Evolutionary conservation across 2,113 vertebrate species (phyloP), one percentile per base, ranked within the genome.

Genomic region (Spilogale gracilis): DNA sequence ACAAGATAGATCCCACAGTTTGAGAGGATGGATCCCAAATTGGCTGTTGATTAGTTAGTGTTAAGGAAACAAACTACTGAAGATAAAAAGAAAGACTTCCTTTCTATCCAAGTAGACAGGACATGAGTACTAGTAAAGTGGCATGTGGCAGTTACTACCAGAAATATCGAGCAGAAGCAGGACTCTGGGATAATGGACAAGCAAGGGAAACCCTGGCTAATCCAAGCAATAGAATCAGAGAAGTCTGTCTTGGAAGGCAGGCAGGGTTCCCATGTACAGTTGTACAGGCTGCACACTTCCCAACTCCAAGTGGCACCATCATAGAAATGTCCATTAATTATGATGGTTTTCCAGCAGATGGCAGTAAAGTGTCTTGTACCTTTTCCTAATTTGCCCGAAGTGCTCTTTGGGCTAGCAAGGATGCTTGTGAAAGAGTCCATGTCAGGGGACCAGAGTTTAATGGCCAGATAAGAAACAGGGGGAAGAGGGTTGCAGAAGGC

Each of bases 291-390:
- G 80, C 5, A 9, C 50, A 71, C 27, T 76, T 79, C 23, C 69
- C 82, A n/a, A 52, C 14, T 13, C 58, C 52, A 38, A 1, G 16
- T 32, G 65, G 17, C 12, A 25, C 8, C 1, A 13, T 5, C 54
- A 30, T 6, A 9, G 25, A 38, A 3, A 6, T n/a, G 10, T 9
- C 9, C 9, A 6, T 27, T 74, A 74, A 85, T n/a, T 30, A 30
- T 30, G 52, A 86, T 14, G 52, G 38, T 16, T 82, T 94, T 90
- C 91, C 84, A 89, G 73, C 73, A 95, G 94, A 76, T 71, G 88
- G 88, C 87, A 92, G 86, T 79, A 16, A 94, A 71, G 65, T 32
- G 60, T 87, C 88, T 96, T 38, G 14, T 58, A 71, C 43, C 23
- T 69, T 86, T 61, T 38, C 32, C 43, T 89, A 38, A 92, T 60